Percentiles rank a stretch among this genome's conserved stretches.
phyloP scores from a whole-genome alignment of 37 sponge, comb jelly and placozoan species.

The Beroe ovata region DNA sequence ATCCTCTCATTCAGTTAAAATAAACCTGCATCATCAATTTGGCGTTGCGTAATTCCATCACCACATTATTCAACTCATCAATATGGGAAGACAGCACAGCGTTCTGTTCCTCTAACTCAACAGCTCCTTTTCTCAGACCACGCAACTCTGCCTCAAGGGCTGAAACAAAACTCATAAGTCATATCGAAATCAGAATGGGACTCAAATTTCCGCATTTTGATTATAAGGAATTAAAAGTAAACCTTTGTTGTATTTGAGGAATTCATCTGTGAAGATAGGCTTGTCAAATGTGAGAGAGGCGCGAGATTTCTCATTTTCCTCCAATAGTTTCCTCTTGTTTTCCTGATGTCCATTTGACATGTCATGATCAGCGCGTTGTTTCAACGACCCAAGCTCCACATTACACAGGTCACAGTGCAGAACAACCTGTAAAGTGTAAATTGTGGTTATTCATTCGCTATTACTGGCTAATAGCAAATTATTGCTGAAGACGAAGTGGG shows the following conservation, averaged over 20 bases:
- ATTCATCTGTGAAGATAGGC: constrained; percentile 59
- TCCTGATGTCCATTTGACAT: constrained; percentile 8
- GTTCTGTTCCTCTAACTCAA: constrained; percentile 56
- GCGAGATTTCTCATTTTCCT: constrained; percentile 7
- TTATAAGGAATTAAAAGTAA: neutral
- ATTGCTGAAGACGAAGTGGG: too few relatives aligned
- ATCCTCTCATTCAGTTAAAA: too few relatives aligned
- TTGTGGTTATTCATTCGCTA: too few relatives aligned
- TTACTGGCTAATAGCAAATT: too few relatives aligned
- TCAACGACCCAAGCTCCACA: constrained; percentile 16
- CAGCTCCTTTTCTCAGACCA: constrained; percentile 49
- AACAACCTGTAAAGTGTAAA: constrained; percentile 38
- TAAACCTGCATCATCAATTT: constrained; percentile 46
- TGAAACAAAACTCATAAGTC: too few relatives aligned
- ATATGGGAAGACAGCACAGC: constrained; percentile 45
- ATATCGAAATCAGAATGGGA: too few relatives aligned
- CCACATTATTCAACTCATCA: constrained; percentile 35
- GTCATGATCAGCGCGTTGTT: constrained; percentile 52
- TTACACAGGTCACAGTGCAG: constrained; percentile 58
- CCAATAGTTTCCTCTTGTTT: constrained; percentile 22
- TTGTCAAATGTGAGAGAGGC: constrained; percentile 42
- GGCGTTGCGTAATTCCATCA: constrained; percentile 22
- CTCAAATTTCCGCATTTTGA: neutral
- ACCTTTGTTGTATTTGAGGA: constrained; percentile 52
- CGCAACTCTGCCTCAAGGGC: constrained; percentile 56